Evolutionary conservation across 2,888 invertebrate genomes (phyloP), one percentile per base, ranked within the genome.

Genomic region (Pecten maximus): DNA sequence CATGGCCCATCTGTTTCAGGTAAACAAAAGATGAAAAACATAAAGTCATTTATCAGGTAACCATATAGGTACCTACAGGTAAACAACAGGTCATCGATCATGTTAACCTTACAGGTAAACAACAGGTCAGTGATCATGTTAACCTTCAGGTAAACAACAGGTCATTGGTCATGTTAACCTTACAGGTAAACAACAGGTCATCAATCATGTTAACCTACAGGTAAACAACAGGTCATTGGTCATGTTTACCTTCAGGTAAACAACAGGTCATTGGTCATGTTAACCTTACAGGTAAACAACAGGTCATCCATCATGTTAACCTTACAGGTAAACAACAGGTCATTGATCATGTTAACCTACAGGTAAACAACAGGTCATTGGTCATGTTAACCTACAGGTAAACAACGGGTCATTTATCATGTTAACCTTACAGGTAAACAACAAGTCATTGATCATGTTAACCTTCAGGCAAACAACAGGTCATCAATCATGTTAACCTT

Each of bases 1-100:
- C 95, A 96, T 95, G 40, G 88, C 16, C 96, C 96, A 96, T 88
- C 95, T 96, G 93, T 2, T 23, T 90, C 91, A 90, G 35, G 50
- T 87, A 90, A 54, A 40, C 40, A 40, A 19, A 88, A 48, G 16
- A 39, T n/a, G 35, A 87, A 54, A 23, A 23, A 16, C n/a, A n/a
- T n/a, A n/a, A n/a, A n/a, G n/a, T n/a, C n/a, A n/a, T n/a, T n/a
- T n/a, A n/a, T 87, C 35, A 44, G 39, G 28, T 10, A 44, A 87
- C 48, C 40, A 0, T 23, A 87, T 19, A 87, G 40, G 60, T 60
- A 60, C 8, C 6, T 16, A 60, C 60, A 60, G 60, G 60, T 40
- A 87, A 40, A 87, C n/a, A 87, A 44, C 44, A 44, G 4, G 44
- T 44, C 4, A n/a, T n/a, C n/a, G n/a, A n/a, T n/a, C n/a, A n/a